Conservation (phyloP, 2,113 vertebrate genomes). For the Chauna torquata region DNA sequence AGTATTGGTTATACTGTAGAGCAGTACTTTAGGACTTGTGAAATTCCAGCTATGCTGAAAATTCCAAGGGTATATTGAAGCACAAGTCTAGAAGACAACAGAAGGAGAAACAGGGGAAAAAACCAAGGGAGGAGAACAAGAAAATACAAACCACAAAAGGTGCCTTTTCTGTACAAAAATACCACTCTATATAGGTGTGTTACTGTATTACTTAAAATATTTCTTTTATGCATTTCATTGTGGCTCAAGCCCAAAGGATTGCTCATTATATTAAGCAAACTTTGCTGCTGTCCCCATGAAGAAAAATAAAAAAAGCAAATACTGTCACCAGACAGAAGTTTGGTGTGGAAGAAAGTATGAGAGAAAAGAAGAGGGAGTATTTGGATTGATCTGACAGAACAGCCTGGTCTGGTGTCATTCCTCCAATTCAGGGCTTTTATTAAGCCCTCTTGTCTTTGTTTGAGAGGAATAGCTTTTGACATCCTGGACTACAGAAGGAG, state of each 20-base stretch:
- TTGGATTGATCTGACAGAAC: not conserved
- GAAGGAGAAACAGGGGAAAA: not conserved
- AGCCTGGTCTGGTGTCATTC: not conserved
- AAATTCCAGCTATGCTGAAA: not conserved
- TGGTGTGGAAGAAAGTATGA: not conserved
- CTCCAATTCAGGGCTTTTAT: not conserved
- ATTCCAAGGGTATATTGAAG: not conserved
- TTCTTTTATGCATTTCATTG: not conserved
- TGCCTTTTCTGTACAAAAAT: not conserved
- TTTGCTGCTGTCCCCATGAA: not conserved
- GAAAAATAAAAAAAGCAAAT: not conserved
- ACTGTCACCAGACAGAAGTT: not conserved
- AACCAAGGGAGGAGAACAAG: not conserved
- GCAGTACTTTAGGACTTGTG: not conserved
- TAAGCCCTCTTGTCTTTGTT: not conserved
- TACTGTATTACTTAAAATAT: not conserved
- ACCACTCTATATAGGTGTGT: too few relatives aligned
- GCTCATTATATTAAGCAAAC: not conserved
- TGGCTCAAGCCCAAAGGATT: not conserved
- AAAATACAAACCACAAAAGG: not conserved
- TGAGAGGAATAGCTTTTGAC: not conserved
- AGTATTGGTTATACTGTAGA: not conserved
- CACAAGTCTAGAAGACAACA: not conserved
- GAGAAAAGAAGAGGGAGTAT: not conserved
- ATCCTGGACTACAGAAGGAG: not conserved